Conservation (phyloP, 2,888 invertebrate genomes). For the Asteroscopus sphinx region DNA sequence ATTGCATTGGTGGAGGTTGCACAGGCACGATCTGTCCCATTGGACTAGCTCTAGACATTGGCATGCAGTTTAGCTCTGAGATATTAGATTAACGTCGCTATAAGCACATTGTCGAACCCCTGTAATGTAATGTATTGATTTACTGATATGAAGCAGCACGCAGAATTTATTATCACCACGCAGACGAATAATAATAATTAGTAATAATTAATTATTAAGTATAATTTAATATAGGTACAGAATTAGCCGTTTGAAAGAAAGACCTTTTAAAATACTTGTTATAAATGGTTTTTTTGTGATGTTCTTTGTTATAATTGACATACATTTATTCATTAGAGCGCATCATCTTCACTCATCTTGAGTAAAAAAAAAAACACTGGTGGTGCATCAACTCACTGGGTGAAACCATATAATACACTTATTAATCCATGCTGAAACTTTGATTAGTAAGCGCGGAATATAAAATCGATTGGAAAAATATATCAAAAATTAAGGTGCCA, state of each 20-base stretch:
- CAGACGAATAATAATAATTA: slow-evolving; percentile 3
- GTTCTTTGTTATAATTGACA: too few relatives aligned
- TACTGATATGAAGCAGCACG: slow-evolving; percentile 38
- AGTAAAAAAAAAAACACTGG: too few relatives aligned
- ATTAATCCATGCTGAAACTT: too few relatives aligned
- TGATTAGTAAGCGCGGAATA: too few relatives aligned
- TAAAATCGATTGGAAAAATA: too few relatives aligned
- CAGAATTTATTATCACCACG: slow-evolving; percentile 29
- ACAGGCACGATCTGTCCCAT: slow-evolving; percentile 69
- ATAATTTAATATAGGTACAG: background rate
- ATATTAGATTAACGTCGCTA: slow-evolving; percentile 52
- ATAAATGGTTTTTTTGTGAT: too few relatives aligned
- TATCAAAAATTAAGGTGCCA: too few relatives aligned
- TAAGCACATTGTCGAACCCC: slow-evolving; percentile 36
- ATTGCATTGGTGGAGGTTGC: slow-evolving; percentile 62
- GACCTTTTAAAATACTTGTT: too few relatives aligned
- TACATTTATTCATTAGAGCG: too few relatives aligned
- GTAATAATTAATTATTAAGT: background rate
- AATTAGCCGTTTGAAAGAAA: background rate
- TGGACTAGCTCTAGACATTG: slow-evolving; percentile 62
- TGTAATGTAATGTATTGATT: slow-evolving; percentile 46
- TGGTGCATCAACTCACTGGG: too few relatives aligned
- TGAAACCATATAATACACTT: too few relatives aligned
- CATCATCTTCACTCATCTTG: too few relatives aligned
- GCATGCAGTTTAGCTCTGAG: slow-evolving; percentile 43